Base-by-base conservation (phyloP, 2,113 vertebrate species). In the Xiphophorus hellerii region DNA sequence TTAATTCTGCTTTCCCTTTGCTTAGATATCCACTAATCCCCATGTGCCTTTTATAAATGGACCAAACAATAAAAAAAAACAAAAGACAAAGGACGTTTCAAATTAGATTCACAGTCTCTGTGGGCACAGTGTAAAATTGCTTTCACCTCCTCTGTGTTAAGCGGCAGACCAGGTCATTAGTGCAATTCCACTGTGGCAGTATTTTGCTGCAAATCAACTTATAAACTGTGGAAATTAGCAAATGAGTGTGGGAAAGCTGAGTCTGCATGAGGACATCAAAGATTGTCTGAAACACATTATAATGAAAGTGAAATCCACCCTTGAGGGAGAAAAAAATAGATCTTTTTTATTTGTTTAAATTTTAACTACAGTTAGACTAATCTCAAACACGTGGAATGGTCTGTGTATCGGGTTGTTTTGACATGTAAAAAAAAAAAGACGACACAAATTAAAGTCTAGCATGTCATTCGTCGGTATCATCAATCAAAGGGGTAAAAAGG, bases 61-160 rank as follows among this genome's bases (percentile, higher is more conserved):
- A 37, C 84, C 72, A 82, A 88, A 92, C 83, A 90, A 92, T 87
- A 92, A 90, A 22, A 37, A 37, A 37, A 85, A 89, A 90, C 69
- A 88, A 78, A 81, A 89, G 77, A 65, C 84, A 82, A 28, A 69
- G 65, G 71, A 62, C 85, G 80, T 78, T 86, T 92, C 69, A 88
- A 87, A 93, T 92, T 90, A 86, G 84, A 90, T 87, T 90, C 74
- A 44, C 39, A 66, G 87, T 93, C 88, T 92, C 91, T 88, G 73
- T 60, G 86, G 92, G 80, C 80, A 75, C 71, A 83, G 87, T 88
- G 80, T 87, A 92, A 94, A 94, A 94, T 75, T 93, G 90, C 90
- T 92, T 93, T 93, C 81, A 89, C 87, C 90, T 88, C 80, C 62
- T 85, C 75, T 70, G 81, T 85, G 83, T 78, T 92, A 89, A 89